phyloP scores from a whole-genome alignment of 2,888 invertebrate species.

The Bruchidius siliquastri region DNA sequence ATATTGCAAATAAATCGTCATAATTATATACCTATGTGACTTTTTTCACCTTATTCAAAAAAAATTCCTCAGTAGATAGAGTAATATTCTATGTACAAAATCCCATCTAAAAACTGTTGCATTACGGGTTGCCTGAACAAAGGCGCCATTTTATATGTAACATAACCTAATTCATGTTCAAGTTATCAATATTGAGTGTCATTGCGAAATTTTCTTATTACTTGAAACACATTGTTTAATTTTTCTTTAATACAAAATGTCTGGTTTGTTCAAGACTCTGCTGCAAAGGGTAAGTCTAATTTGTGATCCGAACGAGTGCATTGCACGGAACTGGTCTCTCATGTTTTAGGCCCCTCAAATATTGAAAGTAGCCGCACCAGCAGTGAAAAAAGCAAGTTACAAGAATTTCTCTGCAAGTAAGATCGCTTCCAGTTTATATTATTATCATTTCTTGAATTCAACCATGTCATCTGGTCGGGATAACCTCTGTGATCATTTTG shows the following conservation, averaged over 20 bases:
- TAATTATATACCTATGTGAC: too few species aligned
- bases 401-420: conserved; percentile 11
- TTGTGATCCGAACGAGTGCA: neutral
- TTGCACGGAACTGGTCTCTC: neutral
- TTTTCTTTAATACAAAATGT: conserved; percentile 15
- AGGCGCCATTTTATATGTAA: too few species aligned
- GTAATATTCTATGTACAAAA: too few species aligned
- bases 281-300: conserved; percentile 22
- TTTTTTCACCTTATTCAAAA: too few species aligned
- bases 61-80: too few species aligned
- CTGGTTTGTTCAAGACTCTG: conserved; percentile 25
- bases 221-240: neutral
- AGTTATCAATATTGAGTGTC: neutral
- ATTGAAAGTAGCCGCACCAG: conserved; percentile 15
- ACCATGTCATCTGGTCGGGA: too few species aligned
- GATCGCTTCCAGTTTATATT: neutral
- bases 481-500: too few species aligned
- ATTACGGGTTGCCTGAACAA: too few species aligned
- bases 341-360: conserved; percentile 24
- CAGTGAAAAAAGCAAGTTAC: conserved; percentile 8
- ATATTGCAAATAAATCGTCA: too few species aligned
- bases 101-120: too few species aligned
- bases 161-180: too few species aligned
- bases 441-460: too few species aligned
- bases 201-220: neutral